Evolutionary conservation across 2,888 invertebrate genomes (phyloP).

Genomic region (Perizoma affinitatum): DNA sequence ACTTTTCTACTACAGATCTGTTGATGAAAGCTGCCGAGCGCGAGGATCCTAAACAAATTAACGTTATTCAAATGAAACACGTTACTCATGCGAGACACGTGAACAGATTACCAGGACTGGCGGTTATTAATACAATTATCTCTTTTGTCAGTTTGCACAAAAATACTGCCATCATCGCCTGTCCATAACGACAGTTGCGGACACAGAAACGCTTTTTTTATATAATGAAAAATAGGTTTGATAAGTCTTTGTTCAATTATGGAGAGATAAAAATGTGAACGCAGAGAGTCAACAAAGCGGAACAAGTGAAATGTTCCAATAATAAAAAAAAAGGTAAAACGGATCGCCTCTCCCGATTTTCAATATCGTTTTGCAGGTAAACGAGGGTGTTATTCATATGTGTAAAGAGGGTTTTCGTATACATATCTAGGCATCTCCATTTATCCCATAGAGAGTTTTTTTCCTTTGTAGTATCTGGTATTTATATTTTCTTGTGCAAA

Average conservation of each 20-base stretch:
- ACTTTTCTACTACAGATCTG: conserved; percentile 34
- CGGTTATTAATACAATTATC: conserved; percentile 47
- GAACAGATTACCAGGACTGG: conserved; percentile 25
- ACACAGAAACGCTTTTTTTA: conserved; percentile 49
- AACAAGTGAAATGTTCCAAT: conserved; percentile 74
- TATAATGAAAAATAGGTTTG: conserved; percentile 55
- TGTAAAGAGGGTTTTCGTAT: conserved; percentile 59
- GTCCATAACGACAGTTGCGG: conserved; percentile 50
- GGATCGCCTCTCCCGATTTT: conserved; percentile 67
- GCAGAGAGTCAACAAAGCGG: conserved; percentile 69
- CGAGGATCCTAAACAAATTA: conserved; percentile 51
- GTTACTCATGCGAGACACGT: conserved; percentile 39
- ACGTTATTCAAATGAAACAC: conserved; percentile 53
- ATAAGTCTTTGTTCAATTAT: conserved; percentile 68
- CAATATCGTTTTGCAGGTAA: conserved; percentile 71
- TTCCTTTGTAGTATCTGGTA: conserved; percentile 41
- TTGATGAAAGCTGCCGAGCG: conserved; percentile 20
- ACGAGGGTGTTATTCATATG: conserved; percentile 69
- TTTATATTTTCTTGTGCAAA: conserved; percentile 36
- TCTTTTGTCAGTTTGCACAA: conserved; percentile 55
- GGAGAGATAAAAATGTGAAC: conserved; percentile 66
- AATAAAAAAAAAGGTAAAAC: conserved; percentile 69
- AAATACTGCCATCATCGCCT: conserved; percentile 44
- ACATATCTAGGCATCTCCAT: conserved; percentile 50
- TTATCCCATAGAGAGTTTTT: conserved; percentile 44